Conservation (phyloP, 2,797 vertebrate species). For the Dermochelys coriacea region DNA sequence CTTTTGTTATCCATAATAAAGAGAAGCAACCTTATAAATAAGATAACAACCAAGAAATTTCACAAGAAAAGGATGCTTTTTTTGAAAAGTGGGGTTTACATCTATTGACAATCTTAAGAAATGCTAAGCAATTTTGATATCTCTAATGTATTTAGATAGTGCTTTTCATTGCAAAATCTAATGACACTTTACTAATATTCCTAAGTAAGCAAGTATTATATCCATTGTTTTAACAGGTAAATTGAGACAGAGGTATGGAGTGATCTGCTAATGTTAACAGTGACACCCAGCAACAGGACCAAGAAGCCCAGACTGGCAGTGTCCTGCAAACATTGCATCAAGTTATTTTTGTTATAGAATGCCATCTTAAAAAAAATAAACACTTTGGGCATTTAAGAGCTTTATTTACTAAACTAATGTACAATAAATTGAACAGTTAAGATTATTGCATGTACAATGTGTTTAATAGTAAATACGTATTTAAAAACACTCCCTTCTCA, state of each 20-base stretch:
- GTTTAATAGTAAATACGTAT: neutral
- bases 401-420: conserved; percentile 15
- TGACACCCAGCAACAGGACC: neutral
- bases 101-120: conserved; percentile 14
- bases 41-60: neutral
- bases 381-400: neutral
- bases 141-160: neutral
- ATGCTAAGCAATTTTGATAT: neutral
- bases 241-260: neutral
- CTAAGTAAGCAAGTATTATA: neutral
- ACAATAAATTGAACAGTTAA: neutral
- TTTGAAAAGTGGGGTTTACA: neutral
- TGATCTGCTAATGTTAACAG: neutral
- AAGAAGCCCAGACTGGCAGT: neutral
- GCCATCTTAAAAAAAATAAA: neutral
- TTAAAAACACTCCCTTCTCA: neutral
- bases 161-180: neutral
- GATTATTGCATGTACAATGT: rapidly evolving
- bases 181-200: neutral
- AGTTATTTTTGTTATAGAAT: neutral
- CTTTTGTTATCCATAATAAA: neutral
- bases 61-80: neutral
- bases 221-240: neutral
- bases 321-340: neutral
- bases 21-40: neutral